A percentile compares a stretch with the other conserved stretches of the same genome.
Evolutionary conservation across 2,113 vertebrate genomes (phyloP).

Genomic region (Plecotus auritus): DNA sequence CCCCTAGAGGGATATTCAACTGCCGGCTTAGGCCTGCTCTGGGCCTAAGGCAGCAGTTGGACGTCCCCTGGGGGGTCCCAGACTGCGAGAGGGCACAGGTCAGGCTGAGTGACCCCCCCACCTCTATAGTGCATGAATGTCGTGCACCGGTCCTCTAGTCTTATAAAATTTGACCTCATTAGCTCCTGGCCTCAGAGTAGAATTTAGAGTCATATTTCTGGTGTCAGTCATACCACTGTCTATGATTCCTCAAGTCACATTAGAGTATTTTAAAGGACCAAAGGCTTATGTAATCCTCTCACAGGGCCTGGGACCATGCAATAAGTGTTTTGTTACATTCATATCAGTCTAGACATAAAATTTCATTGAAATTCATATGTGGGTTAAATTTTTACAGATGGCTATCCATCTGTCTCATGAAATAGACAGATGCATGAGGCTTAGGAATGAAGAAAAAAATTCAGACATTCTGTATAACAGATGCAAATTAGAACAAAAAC

Average conservation of each 20-base stretch:
- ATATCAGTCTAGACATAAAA: not conserved
- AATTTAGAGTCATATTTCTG: not conserved
- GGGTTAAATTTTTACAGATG: slow-evolving; percentile 13
- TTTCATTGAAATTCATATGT: not conserved
- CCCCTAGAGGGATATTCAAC: too few species aligned
- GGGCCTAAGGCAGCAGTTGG: too few species aligned
- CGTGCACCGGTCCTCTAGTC: too few species aligned
- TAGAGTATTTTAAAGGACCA: not conserved
- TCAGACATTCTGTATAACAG: not conserved
- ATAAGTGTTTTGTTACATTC: not conserved
- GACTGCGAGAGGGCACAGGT: too few species aligned
- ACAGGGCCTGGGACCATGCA: not conserved
- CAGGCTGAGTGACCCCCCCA: too few species aligned
- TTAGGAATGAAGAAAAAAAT: not conserved
- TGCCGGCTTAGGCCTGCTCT: too few species aligned
- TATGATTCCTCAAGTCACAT: not conserved
- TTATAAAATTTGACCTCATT: not conserved
- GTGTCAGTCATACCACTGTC: not conserved
- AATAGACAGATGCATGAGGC: not conserved
- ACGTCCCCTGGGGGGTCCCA: too few species aligned
- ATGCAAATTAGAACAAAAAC: slow-evolving; percentile 4
- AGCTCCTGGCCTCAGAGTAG: not conserved
- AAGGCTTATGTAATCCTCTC: not conserved
- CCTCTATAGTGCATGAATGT: too few species aligned
- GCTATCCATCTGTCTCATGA: not conserved